Percentiles rank a stretch among this genome's conserved stretches.
Evolutionary conservation across 2,113 vertebrate genomes (phyloP).

Genomic region (Nesoenas mayeri): DNA sequence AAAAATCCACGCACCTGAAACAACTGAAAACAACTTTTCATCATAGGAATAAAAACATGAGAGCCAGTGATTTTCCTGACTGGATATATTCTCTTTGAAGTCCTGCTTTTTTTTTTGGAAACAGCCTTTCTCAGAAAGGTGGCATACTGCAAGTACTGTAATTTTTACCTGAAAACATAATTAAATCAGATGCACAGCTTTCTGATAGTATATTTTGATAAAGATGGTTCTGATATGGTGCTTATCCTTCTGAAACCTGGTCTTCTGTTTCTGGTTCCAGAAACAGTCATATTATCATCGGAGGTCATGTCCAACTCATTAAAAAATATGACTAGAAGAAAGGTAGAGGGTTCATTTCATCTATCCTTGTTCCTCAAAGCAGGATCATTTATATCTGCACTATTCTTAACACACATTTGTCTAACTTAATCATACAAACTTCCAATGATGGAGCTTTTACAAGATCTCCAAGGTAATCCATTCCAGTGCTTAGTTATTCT

Average conservation of each 20-base stretch:
- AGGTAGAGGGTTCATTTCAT: neutral
- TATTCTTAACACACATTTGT: neutral
- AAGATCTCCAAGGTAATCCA: neutral
- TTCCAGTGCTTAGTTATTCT: neutral
- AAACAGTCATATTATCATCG: neutral
- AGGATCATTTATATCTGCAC: neutral
- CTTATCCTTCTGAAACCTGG: neutral
- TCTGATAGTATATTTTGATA: neutral
- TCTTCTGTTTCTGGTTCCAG: slow-evolving; percentile 4
- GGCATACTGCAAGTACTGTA: neutral
- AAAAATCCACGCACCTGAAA: neutral
- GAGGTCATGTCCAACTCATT: neutral
- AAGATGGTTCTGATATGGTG: neutral
- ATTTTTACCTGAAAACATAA: neutral
- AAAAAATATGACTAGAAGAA: neutral
- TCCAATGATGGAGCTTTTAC: neutral
- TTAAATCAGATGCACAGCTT: neutral
- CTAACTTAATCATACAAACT: neutral
- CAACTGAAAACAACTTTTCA: neutral
- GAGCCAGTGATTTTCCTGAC: neutral
- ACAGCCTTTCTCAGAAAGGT: neutral
- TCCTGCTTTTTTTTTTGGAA: neutral
- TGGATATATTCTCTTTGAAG: neutral
- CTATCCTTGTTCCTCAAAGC: neutral
- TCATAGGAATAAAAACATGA: neutral